phyloP scores from a whole-genome alignment of 2,797 vertebrate genomes.

The Brotula barbata region DNA sequence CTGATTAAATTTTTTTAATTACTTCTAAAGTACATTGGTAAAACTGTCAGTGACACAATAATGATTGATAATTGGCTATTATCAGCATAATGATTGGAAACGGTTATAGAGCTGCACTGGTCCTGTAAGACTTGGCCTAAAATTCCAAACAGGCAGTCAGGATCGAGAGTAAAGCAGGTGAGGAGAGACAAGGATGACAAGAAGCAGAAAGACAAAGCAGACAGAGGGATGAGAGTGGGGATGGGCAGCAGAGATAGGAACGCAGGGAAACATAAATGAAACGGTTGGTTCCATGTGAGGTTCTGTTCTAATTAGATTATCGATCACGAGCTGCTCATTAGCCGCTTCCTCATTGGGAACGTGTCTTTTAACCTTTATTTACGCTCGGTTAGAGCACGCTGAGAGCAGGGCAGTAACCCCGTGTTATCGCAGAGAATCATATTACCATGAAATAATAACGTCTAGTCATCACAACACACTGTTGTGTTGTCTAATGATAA shows the following conservation, averaged over 20 bases:
- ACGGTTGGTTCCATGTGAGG: not conserved
- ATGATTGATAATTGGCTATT: slow-evolving; percentile 2
- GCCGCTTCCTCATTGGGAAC: not conserved
- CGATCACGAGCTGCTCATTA: slow-evolving; percentile 5
- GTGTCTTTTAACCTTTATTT: not conserved
- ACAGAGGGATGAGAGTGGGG: no score
- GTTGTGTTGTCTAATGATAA: no score
- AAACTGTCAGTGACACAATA: not conserved
- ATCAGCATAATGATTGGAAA: no score
- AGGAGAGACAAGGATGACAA: no score
- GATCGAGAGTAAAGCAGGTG: not conserved
- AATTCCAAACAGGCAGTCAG: not conserved
- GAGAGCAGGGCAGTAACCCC: not conserved
- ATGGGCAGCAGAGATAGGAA: not conserved
- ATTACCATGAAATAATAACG: not conserved
- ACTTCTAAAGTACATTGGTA: not conserved
- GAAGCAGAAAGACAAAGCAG: no score
- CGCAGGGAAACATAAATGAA: not conserved
- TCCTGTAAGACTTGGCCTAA: not conserved
- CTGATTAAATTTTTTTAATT: not conserved
- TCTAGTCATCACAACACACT: slow-evolving; percentile 11
- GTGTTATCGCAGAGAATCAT: not conserved
- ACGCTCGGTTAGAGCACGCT: not conserved
- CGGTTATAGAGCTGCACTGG: no score
- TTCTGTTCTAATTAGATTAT: not conserved